Conservation (phyloP, 2,888 invertebrate genomes). For the Agrochola macilenta region DNA sequence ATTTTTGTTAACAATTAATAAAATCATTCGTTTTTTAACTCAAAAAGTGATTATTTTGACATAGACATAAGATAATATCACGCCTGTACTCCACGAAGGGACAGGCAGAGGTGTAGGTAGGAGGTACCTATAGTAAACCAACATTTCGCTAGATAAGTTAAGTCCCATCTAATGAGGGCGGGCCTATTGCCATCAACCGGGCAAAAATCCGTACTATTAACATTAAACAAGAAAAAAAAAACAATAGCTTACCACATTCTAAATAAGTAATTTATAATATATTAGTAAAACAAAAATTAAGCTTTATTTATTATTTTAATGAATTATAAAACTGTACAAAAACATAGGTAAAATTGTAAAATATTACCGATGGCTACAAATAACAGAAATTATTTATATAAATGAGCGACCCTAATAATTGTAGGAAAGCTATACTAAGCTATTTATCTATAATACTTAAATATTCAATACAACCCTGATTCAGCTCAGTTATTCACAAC, state of each 20-base stretch:
- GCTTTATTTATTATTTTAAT: neutral
- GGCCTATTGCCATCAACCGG: too few relatives aligned
- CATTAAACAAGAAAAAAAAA: neutral
- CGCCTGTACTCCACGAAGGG: neutral
- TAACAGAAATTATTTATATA: neutral
- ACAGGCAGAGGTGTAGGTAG: neutral
- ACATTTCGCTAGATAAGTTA: too few relatives aligned
- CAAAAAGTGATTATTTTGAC: neutral
- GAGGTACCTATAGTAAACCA: too few relatives aligned
- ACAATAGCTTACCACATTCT: conserved; percentile 7
- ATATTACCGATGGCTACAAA: conserved; percentile 1
- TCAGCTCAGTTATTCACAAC: neutral
- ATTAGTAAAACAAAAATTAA: neutral
- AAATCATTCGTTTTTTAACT: neutral
- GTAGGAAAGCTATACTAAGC: neutral
- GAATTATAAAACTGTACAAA: neutral
- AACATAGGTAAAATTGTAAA: neutral
- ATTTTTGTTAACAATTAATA: neutral
- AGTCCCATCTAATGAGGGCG: neutral
- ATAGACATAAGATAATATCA: too few relatives aligned
- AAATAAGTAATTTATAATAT: neutral
- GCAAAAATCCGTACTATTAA: neutral
- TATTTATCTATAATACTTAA: neutral
- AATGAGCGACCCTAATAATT: neutral
- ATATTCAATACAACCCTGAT: neutral